These are phyloP conservation scores for Aleiodes leptofemur DNA, from an alignment of 2,888 invertebrate species.

Conservation along the genomic window DNA sequence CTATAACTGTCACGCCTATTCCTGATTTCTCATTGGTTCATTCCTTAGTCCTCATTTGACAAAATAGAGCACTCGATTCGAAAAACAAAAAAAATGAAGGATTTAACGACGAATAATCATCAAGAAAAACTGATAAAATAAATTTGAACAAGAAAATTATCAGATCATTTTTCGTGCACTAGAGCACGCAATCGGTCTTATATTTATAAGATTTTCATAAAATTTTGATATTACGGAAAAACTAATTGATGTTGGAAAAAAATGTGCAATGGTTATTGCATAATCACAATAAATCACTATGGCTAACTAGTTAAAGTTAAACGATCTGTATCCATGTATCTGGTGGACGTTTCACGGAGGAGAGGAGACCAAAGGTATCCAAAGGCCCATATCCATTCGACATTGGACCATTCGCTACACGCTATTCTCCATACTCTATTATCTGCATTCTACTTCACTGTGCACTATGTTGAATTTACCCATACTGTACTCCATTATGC, in stretches of 20 bases:
- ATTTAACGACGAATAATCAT: too few relatives aligned
- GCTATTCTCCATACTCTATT: conserved; percentile 72
- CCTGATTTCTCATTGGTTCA: too few relatives aligned
- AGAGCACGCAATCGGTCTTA: too few relatives aligned
- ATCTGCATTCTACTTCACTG: conserved; percentile 64
- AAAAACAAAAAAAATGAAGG: too few relatives aligned
- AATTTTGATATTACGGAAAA: not conserved
- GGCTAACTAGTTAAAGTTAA: conserved; percentile 16
- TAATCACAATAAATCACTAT: not conserved
- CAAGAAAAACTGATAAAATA: too few relatives aligned
- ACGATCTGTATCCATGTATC: conserved; percentile 33
- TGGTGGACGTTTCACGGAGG: conserved; percentile 9
- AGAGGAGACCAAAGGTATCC: conserved; percentile 20
- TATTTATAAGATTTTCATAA: too few relatives aligned
- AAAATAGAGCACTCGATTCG: too few relatives aligned
- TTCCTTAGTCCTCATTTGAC: too few relatives aligned
- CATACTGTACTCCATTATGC: conserved; percentile 71
- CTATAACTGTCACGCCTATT: too few relatives aligned
- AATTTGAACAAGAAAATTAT: too few relatives aligned
- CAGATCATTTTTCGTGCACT: too few relatives aligned
- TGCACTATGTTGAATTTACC: conserved; percentile 56
- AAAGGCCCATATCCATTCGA: conserved; percentile 43
- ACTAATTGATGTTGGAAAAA: not conserved
- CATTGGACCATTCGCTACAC: conserved; percentile 63
- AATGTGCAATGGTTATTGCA: not conserved